A percentile compares a stretch with the other conserved stretches of the same genome.
Conservation (phyloP, 30 jellyfish, hydroid and myxozoan species). For the Clytia hemisphaerica region DNA sequence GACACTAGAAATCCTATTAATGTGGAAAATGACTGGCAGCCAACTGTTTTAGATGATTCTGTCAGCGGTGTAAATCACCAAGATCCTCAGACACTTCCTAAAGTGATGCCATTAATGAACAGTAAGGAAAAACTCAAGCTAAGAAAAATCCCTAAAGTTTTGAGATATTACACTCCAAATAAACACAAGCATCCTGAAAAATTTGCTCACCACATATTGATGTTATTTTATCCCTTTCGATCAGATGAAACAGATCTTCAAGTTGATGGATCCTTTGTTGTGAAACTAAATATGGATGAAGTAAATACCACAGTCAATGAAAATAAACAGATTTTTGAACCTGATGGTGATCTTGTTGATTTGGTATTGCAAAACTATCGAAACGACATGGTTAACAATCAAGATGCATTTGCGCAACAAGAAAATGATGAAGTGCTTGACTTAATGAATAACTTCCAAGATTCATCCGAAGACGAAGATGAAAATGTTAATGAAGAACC, state of each 20-base stretch:
- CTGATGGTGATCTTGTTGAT: constrained; percentile 18
- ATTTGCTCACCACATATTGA: constrained; percentile 29
- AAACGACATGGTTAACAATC: not conserved
- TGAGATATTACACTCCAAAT: constrained; percentile 1
- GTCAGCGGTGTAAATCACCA: not conserved
- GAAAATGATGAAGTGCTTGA: constrained; percentile 13
- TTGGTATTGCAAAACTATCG: constrained; percentile 1
- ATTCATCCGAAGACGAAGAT: not conserved
- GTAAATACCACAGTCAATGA: not conserved
- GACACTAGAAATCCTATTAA: too few relatives aligned
- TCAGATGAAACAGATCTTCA: constrained; percentile 5
- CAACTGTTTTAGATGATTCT: not conserved
- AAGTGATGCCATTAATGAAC: not conserved
- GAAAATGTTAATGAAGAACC: not conserved
- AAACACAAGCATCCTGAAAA: constrained; percentile 5
- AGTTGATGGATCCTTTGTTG: not conserved
- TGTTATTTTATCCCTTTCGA: constrained; percentile 30
- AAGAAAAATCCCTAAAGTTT: constrained; percentile 3
- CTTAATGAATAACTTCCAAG: not conserved
- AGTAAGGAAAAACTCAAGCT: not conserved
- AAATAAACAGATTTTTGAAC: constrained; percentile 23
- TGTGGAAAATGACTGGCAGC: constrained; percentile 1
- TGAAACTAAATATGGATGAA: not conserved
- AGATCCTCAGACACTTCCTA: not conserved
- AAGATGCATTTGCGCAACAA: constrained; percentile 2